Percentiles rank a stretch among this genome's conserved stretches.
These are phyloP conservation scores for Syngnathus scovelli DNA, from an alignment of 2,113 vertebrate species.

Conservation along the genomic window DNA sequence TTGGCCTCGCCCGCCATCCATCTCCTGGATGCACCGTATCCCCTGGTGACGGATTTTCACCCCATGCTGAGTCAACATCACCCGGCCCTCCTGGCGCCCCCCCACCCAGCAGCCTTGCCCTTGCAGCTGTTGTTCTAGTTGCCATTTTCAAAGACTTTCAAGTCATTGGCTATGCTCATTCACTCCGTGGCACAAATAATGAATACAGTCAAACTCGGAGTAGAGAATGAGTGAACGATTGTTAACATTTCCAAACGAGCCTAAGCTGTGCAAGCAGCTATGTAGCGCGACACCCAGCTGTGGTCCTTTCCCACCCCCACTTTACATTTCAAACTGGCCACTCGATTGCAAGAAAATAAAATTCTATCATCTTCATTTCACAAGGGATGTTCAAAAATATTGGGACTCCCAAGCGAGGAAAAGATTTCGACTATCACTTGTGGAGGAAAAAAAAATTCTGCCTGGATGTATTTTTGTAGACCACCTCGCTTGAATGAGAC, in stretches of 20 bases:
- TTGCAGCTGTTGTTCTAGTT: constrained; percentile 50
- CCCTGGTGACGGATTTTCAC: constrained; percentile 50
- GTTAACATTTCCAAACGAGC: no score
- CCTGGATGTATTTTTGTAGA: constrained; percentile 67
- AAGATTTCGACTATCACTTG: no score
- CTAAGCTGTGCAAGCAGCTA: constrained; percentile 39
- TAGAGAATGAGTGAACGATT: no score
- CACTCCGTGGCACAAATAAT: background rate
- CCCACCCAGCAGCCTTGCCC: constrained; percentile 47
- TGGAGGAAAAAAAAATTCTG: constrained; percentile 22
- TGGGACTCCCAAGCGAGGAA: no score
- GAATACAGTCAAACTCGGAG: no score
- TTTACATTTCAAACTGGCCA: background rate
- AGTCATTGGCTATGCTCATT: background rate
- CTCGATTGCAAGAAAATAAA: background rate
- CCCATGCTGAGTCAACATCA: constrained; percentile 44
- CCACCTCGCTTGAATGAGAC: constrained; percentile 58
- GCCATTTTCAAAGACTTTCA: background rate
- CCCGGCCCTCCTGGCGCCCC: constrained; percentile 35
- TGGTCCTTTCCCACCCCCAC: background rate
- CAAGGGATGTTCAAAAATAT: no score
- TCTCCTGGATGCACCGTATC: constrained; percentile 41
- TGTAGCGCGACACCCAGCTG: background rate
- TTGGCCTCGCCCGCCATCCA: constrained; percentile 44
- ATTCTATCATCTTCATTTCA: no score